Evolutionary conservation across 2,113 vertebrate genomes (phyloP).

Genomic region (Hiodon tergisus): DNA sequence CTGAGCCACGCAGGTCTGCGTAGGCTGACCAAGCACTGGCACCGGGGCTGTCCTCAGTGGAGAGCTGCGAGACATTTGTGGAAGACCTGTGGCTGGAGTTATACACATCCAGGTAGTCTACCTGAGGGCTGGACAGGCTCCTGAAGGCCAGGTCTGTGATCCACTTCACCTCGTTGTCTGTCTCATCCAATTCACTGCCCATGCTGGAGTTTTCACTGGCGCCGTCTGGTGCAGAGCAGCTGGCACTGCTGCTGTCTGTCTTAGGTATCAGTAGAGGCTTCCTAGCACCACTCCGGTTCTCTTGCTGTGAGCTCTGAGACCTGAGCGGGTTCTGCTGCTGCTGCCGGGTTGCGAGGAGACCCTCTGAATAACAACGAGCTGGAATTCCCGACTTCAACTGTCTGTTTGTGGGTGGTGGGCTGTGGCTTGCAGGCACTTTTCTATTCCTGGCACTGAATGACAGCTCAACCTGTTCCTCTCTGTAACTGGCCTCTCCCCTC

Average conservation of each 20-base stretch:
- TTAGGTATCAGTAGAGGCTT: conserved; percentile 45
- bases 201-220: conserved; percentile 60
- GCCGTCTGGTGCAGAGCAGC: conserved; percentile 41
- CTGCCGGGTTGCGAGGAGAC: conserved; percentile 52
- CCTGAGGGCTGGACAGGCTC: conserved; percentile 64
- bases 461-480: conserved; percentile 80
- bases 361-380: conserved; percentile 61
- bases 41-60: conserved; percentile 71
- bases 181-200: conserved; percentile 74
- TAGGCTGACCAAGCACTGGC: conserved; percentile 66
- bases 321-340: conserved; percentile 51
- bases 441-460: conserved; percentile 80
- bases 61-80: conserved; percentile 67
- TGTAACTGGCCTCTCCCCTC: conserved; percentile 56
- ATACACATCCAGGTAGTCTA: conserved; percentile 71
- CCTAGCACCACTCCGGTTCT: conserved; percentile 47
- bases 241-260: conserved; percentile 39
- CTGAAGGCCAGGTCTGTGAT: conserved; percentile 67
- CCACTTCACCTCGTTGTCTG: conserved; percentile 75
- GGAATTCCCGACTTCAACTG: conserved; percentile 58
- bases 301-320: conserved; percentile 49
- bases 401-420: conserved; percentile 61
- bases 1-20: conserved; percentile 56
- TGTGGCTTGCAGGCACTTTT: conserved; percentile 58
- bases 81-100: conserved; percentile 71